phyloP scores from a whole-genome alignment of 1,140 invertebrate species.

The Plutomurus gul region DNA sequence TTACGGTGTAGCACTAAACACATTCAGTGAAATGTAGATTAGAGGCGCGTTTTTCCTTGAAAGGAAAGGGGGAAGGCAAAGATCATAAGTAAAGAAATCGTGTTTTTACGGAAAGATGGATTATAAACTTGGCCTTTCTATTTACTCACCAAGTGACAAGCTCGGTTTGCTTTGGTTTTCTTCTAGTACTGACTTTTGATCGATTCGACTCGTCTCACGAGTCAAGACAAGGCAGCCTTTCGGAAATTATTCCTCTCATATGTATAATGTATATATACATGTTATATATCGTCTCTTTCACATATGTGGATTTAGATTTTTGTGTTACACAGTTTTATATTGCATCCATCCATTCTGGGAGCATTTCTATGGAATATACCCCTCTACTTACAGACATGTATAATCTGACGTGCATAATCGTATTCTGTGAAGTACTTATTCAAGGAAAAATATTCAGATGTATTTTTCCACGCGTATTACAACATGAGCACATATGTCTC shows the following conservation, averaged over 20 bases:
- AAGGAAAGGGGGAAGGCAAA: background rate
- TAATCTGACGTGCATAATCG: background rate
- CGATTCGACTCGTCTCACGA: background rate
- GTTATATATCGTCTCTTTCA: too few relatives aligned
- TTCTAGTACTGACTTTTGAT: slow-evolving; percentile 11
- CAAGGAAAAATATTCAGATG: background rate
- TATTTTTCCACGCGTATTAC: background rate
- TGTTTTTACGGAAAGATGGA: slow-evolving; percentile 22
- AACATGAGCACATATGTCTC: too few relatives aligned
- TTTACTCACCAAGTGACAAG: slow-evolving; percentile 14
- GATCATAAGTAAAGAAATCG: background rate
- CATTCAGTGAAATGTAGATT: slow-evolving; percentile 15
- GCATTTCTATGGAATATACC: too few relatives aligned
- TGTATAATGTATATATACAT: background rate
- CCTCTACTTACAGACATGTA: too few relatives aligned
- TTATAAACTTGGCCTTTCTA: slow-evolving; percentile 23
- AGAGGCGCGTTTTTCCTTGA: background rate
- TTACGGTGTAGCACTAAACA: background rate
- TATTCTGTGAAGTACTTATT: background rate
- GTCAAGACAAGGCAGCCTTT: background rate
- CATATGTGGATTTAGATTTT: background rate
- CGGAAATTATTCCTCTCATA: background rate
- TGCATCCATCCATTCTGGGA: too few relatives aligned
- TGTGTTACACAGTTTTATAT: background rate
- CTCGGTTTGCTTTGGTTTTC: slow-evolving; percentile 15